These are phyloP conservation scores for Lampris incognitus DNA, from an alignment of 2,113 vertebrate species.

Conservation along the genomic window DNA sequence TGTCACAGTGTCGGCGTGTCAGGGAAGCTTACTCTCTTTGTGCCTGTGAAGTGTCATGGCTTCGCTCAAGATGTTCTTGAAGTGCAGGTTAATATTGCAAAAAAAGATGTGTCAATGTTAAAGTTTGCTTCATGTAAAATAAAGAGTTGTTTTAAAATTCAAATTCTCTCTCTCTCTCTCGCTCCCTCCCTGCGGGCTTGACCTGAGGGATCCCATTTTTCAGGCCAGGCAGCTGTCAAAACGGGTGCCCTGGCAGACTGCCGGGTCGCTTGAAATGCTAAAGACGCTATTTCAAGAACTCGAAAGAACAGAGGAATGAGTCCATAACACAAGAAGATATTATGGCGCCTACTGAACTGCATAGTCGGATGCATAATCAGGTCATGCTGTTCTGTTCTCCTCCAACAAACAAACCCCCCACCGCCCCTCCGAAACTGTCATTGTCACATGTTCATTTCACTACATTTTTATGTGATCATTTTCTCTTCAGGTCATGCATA, in stretches of 20 bases:
- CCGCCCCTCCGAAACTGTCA: conserved; percentile 3
- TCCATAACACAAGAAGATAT: conserved; percentile 36
- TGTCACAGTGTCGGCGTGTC: no score
- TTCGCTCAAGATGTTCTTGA: conserved; percentile 27
- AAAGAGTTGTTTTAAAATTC: background rate
- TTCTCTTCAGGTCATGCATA: background rate
- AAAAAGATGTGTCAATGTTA: no score
- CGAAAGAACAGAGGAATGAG: conserved; percentile 51
- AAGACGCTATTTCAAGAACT: conserved; percentile 62
- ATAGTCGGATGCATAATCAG: conserved; percentile 47
- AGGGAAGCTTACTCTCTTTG: no score
- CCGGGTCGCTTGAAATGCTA: conserved; percentile 42
- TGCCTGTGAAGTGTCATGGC: conserved; percentile 13
- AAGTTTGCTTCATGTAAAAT: no score
- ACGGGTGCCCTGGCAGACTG: conserved; percentile 43
- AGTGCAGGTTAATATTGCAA: background rate
- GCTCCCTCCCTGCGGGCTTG: conserved; percentile 30
- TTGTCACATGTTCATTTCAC: background rate
- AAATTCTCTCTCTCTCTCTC: conserved; percentile 20
- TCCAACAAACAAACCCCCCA: conserved; percentile 22
- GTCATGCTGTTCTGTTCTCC: conserved; percentile 51
- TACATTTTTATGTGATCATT: background rate
- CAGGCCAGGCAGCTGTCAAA: conserved; percentile 63
- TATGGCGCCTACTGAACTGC: conserved; percentile 33
- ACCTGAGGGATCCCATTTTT: conserved; percentile 41